Evolutionary conservation across 2,797 vertebrate species (phyloP), one percentile per base, ranked within the genome.

Genomic region (Diglossa cyanea): DNA sequence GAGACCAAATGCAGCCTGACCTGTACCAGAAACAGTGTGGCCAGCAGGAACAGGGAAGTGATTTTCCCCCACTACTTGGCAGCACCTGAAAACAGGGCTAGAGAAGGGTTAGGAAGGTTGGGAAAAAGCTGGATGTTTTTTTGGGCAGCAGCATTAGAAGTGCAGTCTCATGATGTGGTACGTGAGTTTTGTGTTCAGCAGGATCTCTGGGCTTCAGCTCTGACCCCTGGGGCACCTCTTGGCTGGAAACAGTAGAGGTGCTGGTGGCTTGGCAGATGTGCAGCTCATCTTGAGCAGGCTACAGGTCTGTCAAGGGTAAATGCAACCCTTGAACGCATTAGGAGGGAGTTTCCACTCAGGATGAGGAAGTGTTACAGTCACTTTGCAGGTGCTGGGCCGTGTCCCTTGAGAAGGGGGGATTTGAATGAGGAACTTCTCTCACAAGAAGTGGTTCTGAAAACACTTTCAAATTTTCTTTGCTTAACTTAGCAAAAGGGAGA

Each of bases 81-180:
- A 47, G 40, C 16, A 35, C 26, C 35, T 81, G 15, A 42, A 42
- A 55, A 58, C 13, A 39, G 51, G 31, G 18, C 28, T 74, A 44
- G 35, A 63, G 77, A 57, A 78, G 21, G 14, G 3, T 39, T 62
- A 39, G 30, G 35, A n/a, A 37, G 37, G 44, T 24, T 70, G 47
- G 51, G 28, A 13, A 79, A 78, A 45, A 58, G 16, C 19, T 26
- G 18, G 18, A 9, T 77, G 42, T 7, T 45, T 57, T 55, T 77
- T 50, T 13, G 23, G 13, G 20, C 26, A 26, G 21, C 2, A 48
- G 9, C n/a, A 19, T 12, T 13, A 35, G 47, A 76, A 54, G 11
- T 0, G 0, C 2, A 2, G 19, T 62, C 18, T 51, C 20, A 17
- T 0, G 0, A 35, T 10, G 6, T n/a, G 62, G 31, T 19, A 2